Evolutionary conservation across 2,797 vertebrate genomes (phyloP), one percentile per base, ranked within the genome.

Genomic region (Hydrolagus colliei): DNA sequence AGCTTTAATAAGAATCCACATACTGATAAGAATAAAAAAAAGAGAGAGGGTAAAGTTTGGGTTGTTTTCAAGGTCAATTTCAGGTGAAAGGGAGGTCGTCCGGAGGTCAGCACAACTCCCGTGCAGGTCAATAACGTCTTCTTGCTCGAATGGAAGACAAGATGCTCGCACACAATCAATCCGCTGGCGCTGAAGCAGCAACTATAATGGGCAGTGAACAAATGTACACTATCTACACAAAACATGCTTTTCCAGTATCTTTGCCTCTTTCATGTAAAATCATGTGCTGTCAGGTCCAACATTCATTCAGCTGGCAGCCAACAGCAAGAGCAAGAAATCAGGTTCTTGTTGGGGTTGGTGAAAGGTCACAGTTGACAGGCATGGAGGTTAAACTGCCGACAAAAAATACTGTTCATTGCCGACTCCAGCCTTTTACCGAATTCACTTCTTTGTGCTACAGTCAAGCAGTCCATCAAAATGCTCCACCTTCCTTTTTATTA

Each of bases 331-430:
- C 94, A 94, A 96, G 96, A 96, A 97, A 97, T 96, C 95, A 96
- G 95, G 95, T 96, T 97, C 96, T 97, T 94, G 92, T 94, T 91
- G 96, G 96, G 97, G 97, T 98, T 98, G 97, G 95, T 94, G 94
- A 98, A 98, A 99, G 98, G 98, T 98, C 98, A 99, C 93, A 92
- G 90, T 94, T 98, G 97, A 98, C 97, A 98, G 96, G 95, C 97
- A 95, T 78, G 89, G 96, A 97, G 97, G 97, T 98, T 98, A 98
- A 99, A 98, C 96, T 97, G 96, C 96, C 91, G 95, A 97, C 95
- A 97, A 97, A 99, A 99, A 99, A 98, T 98, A 97, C 96, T 98
- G 96, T 97, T 97, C 96, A 97, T 98, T 98, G 96, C 96, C 95
- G 95, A 94, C 92, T 90, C 91, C 93, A 96, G 96, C 95, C 95